Evolutionary conservation across 2,113 vertebrate genomes (phyloP), one percentile per base, ranked within the genome.

Genomic region (Toxotes jaculatrix): DNA sequence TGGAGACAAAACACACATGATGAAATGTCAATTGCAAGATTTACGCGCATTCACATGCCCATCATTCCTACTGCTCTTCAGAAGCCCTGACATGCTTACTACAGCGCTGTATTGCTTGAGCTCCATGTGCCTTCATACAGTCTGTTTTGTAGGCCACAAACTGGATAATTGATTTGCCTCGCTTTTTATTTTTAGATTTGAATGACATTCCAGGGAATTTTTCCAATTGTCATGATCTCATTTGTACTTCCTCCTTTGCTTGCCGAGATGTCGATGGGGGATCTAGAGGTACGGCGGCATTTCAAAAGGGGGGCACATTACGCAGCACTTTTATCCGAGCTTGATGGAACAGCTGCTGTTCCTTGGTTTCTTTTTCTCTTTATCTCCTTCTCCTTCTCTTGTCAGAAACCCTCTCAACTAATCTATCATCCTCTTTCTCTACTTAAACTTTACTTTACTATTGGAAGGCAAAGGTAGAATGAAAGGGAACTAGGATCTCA

Each of bases 121-220:
- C 76, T 84, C 53, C 59, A n/a, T 51, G 49, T 32, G 16, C 60
- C 78, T 84, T 84, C 61, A 5, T 74, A 13, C 49, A 47, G 47
- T 82, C 76, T 88, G 49, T 87, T 87, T 86, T 88, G 53, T 79
- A 80, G 81, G 80, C 75, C 86, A 77, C 85, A 86, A 84, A 86
- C 82, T 40, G 45, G 64, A 79, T 87, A 92, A 93, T 87, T 77
- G 90, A 89, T 88, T 83, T 83, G 68, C 64, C 74, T 84, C 10
- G 77, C 68, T 73, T 91, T 74, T 82, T 93, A 89, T 90, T 93
- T 93, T 85, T 91, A 88, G 87, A 92, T 87, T 91, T 95, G 93
- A 95, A 89, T 95, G 94, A 93, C 94, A 90, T 93, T 87, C 73
- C 23, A 49, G 79, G 62, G 78, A 92, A 94, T 95, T 91, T 92